Evolutionary conservation across 2,113 vertebrate genomes (phyloP), one percentile per base, ranked within the genome.

Genomic region (Tychaedon coryphoeus): DNA sequence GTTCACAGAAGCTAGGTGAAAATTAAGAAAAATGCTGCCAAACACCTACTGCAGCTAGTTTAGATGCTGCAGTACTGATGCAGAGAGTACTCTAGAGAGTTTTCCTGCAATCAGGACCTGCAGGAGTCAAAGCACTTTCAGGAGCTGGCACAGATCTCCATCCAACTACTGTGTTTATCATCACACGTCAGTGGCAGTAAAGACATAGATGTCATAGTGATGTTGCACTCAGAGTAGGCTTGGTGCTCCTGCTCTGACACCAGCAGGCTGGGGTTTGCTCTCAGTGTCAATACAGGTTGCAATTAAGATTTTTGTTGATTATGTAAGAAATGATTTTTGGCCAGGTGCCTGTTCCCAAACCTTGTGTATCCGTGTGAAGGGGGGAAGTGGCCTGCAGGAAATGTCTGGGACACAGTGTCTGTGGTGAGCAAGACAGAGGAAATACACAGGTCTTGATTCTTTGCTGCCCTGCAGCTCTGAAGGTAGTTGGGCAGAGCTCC

Each of bases 361-460:
- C 13, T 90, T 40, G 72, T 23, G 22, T 79, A 90, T 95, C 84
- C 18, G 3, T 71, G 77, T 0, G 0, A 81, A 89, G 38, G 5
- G 5, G 69, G 95, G 96, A 95, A 95, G 92, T 48, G 53, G 65
- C 77, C 81, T 69, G 69, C 95, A 95, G 96, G 96, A 97, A 97
- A 76, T 47, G 93, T 95, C 93, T 91, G 95, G 93, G 94, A 97
- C 96, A 92, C 2, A 7, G 57, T 95, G 93, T 97, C 94, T 95
- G 57, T 78, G 76, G 60, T 84, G 76, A 91, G 2, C 62, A 89
- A 78, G 91, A 91, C 93, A 72, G 76, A 89, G 92, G 95, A 97
- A 96, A 91, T 56, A 81, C 86, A 81, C 70, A 85, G 61, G 76
- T 95, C 92, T 84, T 19, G 8, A n/a, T 91, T 94, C 62, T 60